phyloP scores from a whole-genome alignment of 1,140 invertebrate genomes.

The Sitobion miscanthi region DNA sequence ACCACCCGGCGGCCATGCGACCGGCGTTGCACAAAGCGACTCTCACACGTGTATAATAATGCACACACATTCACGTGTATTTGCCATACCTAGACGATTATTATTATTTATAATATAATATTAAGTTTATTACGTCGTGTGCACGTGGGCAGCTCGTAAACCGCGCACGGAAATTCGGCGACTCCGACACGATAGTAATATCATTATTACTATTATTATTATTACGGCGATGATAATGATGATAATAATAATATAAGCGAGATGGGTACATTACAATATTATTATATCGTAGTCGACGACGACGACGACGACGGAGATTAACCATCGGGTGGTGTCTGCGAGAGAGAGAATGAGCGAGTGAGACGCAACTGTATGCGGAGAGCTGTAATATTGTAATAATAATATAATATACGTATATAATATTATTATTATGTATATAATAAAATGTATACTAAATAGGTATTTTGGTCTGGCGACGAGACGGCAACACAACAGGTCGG shows the following conservation, averaged over 20 bases:
- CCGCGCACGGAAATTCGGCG: neutral
- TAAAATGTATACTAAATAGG: neutral
- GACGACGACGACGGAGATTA: neutral
- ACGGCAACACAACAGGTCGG: neutral
- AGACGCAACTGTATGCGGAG: no score
- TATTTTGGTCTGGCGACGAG: neutral
- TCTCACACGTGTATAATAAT: neutral
- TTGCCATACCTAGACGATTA: neutral
- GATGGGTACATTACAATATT: neutral
- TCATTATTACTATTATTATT: neutral
- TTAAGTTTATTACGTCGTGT: neutral
- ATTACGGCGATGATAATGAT: neutral
- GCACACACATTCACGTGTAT: no score
- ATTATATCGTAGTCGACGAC: neutral
- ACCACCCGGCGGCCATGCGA: neutral
- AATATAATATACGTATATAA: no score
- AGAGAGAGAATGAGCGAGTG: no score
- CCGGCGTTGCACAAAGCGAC: neutral
- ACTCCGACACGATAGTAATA: neutral
- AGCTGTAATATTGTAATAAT: neutral
- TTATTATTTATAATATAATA: neutral
- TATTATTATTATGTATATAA: neutral
- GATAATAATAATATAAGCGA: neutral
- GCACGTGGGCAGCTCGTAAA: slow-evolving; percentile 1
- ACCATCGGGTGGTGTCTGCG: neutral